Conservation (phyloP, 2,797 vertebrate genomes). For the Lepilemur septentrionalis region DNA sequence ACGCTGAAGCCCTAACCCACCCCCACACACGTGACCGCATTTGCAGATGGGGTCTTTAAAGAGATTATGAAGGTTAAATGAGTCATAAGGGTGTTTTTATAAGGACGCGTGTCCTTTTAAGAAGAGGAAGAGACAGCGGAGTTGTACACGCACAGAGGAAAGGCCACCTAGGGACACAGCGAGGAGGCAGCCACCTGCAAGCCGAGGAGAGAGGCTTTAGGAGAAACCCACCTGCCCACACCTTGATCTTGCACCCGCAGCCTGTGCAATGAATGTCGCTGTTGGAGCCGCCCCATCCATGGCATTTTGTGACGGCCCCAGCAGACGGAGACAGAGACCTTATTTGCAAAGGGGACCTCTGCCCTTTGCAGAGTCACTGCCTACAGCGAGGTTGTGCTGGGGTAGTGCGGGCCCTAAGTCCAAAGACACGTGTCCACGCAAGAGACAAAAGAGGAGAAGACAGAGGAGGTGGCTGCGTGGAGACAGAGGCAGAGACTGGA, state of each 20-base stretch:
- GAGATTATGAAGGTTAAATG: background rate
- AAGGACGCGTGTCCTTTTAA: background rate
- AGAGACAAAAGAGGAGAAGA: background rate
- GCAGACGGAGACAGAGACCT: background rate
- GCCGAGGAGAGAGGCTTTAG: background rate
- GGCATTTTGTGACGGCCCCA: accelerated
- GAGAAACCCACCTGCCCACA: background rate
- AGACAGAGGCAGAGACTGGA: background rate
- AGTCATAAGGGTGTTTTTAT: background rate
- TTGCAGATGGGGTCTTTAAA: background rate
- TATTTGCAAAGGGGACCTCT: background rate
- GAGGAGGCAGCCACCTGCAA: background rate
- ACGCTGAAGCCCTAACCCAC: background rate
- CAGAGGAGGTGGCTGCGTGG: background rate
- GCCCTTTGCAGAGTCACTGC: background rate
- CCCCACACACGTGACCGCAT: background rate
- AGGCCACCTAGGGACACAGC: accelerated
- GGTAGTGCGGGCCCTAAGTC: background rate
- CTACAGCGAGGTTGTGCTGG: background rate
- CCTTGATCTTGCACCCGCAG: background rate
- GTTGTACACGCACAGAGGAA: background rate
- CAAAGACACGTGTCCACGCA: background rate
- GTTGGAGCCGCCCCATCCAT: accelerated
- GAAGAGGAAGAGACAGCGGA: background rate
- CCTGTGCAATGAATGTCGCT: background rate